A percentile compares a stretch with the other conserved stretches of the same genome.
Conservation (phyloP, 2,888 invertebrate species). For the Luperina testacea region DNA sequence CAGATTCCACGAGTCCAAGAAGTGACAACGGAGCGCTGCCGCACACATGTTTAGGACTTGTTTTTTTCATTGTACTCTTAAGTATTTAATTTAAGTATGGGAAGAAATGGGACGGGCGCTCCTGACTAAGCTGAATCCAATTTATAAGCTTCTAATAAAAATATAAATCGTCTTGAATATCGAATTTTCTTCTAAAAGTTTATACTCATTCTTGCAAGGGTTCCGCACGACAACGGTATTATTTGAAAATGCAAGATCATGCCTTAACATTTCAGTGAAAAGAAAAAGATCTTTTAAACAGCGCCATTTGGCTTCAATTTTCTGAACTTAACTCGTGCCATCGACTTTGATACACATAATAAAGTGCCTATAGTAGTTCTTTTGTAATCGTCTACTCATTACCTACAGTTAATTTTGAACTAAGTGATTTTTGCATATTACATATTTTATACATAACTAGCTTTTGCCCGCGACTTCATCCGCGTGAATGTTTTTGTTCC, state of each 20-base stretch:
- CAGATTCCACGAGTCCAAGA: slow-evolving; percentile 17
- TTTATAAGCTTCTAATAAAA: not conserved
- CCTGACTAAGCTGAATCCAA: not conserved
- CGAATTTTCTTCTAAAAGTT: not conserved
- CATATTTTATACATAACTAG: not conserved
- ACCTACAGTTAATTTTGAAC: not conserved
- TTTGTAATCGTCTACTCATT: not conserved
- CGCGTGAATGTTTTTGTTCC: too few species aligned
- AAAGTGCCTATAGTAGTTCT: not conserved
- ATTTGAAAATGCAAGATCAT: not conserved
- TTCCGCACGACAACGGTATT: not conserved
- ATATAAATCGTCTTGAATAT: not conserved
- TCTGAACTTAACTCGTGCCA: not conserved
- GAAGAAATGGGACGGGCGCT: not conserved
- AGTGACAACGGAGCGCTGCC: not conserved
- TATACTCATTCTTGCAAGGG: not conserved
- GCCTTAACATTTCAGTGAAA: not conserved
- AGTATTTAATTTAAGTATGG: not conserved
- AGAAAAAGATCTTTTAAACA: not conserved
- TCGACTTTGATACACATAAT: not conserved
- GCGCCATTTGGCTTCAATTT: not conserved
- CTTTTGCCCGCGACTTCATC: too few species aligned
- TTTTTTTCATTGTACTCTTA: not conserved
- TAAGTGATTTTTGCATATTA: not conserved
- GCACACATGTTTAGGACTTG: not conserved